Evolutionary conservation across 2,888 invertebrate genomes (phyloP).

Genomic region (Zeuzera pyrina): DNA sequence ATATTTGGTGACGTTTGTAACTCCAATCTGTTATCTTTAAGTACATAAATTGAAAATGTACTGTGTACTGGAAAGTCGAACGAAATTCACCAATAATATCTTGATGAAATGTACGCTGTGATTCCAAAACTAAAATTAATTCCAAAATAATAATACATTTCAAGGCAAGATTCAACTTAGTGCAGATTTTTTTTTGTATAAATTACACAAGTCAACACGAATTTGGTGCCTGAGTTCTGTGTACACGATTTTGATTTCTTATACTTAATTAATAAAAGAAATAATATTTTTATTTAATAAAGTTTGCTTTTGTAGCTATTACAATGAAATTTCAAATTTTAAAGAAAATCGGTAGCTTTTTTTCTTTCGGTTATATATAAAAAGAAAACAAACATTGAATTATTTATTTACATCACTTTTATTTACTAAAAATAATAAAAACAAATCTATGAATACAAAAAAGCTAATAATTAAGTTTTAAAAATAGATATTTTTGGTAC

Average conservation of each 20-base stretch:
- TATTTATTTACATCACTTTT: neutral
- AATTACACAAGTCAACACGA: slow-evolving; percentile 1
- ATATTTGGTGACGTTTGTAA: no score
- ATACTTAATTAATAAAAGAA: neutral
- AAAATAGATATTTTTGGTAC: neutral
- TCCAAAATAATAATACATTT: no score
- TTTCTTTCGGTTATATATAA: neutral
- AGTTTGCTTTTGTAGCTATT: slow-evolving; percentile 1
- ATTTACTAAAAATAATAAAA: neutral
- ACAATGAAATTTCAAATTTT: neutral
- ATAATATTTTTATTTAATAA: neutral
- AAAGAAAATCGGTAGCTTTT: neutral
- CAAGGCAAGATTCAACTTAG: no score
- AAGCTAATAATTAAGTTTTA: neutral
- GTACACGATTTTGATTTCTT: neutral
- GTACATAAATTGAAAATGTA: no score
- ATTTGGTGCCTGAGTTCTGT: neutral
- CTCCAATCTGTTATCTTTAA: no score
- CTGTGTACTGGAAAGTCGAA: no score
- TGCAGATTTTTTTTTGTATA: no score
- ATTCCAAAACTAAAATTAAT: no score
- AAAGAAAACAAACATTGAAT: neutral
- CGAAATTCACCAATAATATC: no score
- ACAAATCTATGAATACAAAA: neutral
- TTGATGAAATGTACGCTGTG: no score